Base-by-base conservation (phyloP, 2,797 vertebrate genomes). In the Lacerta viridis region DNA sequence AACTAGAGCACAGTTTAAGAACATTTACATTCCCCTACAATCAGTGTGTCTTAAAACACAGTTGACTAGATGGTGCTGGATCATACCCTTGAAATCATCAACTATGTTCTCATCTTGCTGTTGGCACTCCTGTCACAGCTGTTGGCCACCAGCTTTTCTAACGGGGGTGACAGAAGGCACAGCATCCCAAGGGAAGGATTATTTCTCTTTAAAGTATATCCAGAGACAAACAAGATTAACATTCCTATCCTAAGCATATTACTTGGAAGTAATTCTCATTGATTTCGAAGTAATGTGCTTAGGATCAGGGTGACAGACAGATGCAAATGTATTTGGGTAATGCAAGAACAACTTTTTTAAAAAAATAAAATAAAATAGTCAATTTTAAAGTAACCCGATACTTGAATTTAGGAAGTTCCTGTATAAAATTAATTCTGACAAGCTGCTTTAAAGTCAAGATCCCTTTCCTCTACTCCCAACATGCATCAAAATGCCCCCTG, bases 141-240 rank as follows among this genome's bases (percentile, higher is more conserved):
- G 43, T 59, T 88, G 46, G 46, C 29, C 59, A 64, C 59, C 75
- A 82, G 55, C 3, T 79, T 79, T 79, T 72, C 25, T 59, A 41
- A 72, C 61, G 36, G 36, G 71, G 36, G 66, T 79, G 66, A 72
- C 66, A 86, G 64, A 80, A 86, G 64, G 41, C n/a, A 78, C 74
- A 84, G 13, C 79, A 43, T 88, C 81, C 82, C 82, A 72, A 84
- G 64, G 87, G 76, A 88, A 84, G 46, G 46, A 55, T 84, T 59
- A 88, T 59, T 84, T 88, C 81, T 88, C 46, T 78, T 9, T 78
- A 75, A 78, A 88, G 33, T 84, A 79, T 84, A 84, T 71, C 75
- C 82, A 84, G 68, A 88, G 36, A 78, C 81, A 84, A 84, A 79
- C 50, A 84, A 84, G 64, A 84, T 79, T 72, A 69, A 33, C 27